A percentile compares a stretch with the other conserved stretches of the same genome.
These are phyloP conservation scores for Globicephala melas DNA, from an alignment of 2,113 vertebrate genomes.

Conservation along the genomic window DNA sequence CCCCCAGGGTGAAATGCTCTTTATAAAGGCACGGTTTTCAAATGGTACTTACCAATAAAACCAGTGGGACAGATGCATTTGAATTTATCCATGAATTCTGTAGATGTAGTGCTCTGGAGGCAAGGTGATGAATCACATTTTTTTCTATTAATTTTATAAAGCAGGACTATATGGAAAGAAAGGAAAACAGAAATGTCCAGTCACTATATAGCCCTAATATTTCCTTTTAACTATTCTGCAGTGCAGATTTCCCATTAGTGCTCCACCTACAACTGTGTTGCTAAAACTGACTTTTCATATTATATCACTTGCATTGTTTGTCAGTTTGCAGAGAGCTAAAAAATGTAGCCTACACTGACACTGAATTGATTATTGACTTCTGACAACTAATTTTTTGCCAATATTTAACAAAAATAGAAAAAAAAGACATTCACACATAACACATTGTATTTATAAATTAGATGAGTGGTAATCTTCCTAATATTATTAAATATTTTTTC, in stretches of 20 bases:
- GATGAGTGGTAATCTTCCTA: neutral
- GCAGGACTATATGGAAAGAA: constrained; percentile 69
- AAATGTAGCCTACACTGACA: neutral
- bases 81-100: constrained; percentile 81
- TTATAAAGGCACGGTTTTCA: neutral
- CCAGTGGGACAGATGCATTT: constrained; percentile 80
- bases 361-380: constrained; percentile 39
- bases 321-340: constrained; percentile 17
- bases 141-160: constrained; percentile 86
- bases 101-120: constrained; percentile 81
- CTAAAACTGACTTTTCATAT: neutral
- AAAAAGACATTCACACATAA: constrained; percentile 52
- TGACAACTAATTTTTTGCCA: constrained; percentile 55
- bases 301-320: neutral
- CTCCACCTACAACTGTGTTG: neutral
- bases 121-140: constrained; percentile 85
- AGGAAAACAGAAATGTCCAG: neutral
- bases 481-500: neutral
- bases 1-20: neutral
- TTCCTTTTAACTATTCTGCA: constrained; percentile 41
- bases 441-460: neutral
- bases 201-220: constrained; percentile 27
- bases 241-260: neutral
- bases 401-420: constrained; percentile 60
- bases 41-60: constrained; percentile 82